phyloP scores from a whole-genome alignment of 1,140 invertebrate genomes.

The Samia ricini region DNA sequence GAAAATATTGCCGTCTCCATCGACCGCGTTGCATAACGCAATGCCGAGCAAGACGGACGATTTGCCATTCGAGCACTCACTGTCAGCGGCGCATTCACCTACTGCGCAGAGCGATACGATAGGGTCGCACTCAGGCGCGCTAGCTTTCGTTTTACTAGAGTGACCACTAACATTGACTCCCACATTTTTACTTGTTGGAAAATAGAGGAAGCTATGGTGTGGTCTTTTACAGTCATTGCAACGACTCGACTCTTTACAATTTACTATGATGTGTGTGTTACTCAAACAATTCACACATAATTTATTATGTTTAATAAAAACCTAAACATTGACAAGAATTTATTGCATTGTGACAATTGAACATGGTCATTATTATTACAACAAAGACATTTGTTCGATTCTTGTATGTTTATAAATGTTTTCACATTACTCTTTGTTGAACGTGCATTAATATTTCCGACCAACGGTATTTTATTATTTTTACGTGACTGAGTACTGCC shows the following conservation, averaged over 20 bases:
- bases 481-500: not conserved
- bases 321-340: not conserved
- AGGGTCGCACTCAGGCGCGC: not conserved
- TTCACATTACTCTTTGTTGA: not conserved
- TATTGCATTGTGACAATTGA: constrained; percentile 68
- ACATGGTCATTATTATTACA: not conserved
- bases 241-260: not conserved
- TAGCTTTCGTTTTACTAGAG: not conserved
- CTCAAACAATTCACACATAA: constrained; percentile 3
- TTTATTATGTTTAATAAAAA: not conserved
- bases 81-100: not conserved
- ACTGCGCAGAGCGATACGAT: not conserved
- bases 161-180: not conserved
- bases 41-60: not conserved
- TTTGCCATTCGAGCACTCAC: not conserved
- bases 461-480: not conserved
- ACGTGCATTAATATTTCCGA: not conserved
- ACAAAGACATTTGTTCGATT: not conserved
- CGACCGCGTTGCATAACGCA: not conserved
- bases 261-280: not conserved
- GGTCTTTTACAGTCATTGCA: not conserved
- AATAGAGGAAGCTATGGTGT: constrained; percentile 1
- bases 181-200: not conserved
- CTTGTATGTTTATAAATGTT: not conserved
- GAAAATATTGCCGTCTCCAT: not conserved